phyloP scores from a whole-genome alignment of 1,140 invertebrate species.

The Aplysia californica region DNA sequence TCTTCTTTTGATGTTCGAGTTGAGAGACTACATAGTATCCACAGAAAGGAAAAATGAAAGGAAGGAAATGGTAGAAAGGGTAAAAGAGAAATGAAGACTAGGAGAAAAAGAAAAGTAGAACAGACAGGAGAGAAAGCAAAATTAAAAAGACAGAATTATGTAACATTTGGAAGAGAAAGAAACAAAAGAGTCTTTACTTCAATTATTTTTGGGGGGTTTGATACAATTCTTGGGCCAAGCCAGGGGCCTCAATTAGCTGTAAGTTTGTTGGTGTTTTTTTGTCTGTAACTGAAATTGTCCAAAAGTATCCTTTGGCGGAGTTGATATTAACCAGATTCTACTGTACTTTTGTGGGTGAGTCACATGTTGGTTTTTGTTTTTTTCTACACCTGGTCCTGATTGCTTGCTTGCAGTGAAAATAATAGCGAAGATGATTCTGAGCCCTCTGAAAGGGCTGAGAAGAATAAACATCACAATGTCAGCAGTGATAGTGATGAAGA shows the following conservation, averaged over 20 bases:
- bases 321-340: neutral
- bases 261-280: neutral
- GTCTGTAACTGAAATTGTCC: neutral
- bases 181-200: no score
- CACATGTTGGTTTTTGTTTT: neutral
- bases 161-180: no score
- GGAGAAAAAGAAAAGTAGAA: no score
- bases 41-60: neutral
- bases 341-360: neutral
- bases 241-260: neutral
- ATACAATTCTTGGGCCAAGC: no score
- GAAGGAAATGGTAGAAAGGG: no score
- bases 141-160: no score
- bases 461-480: slow-evolving; percentile 4
- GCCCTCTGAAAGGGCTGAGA: neutral
- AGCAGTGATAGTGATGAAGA: neutral
- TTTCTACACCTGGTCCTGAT: neutral
- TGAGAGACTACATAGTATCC: neutral
- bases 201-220: no score
- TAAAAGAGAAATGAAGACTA: no score
- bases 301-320: neutral
- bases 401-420: slow-evolving; percentile 14
- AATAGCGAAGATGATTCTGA: neutral
- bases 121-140: no score
- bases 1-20: neutral